Percentiles rank a stretch among this genome's conserved stretches.
Evolutionary conservation across 2,113 vertebrate genomes (phyloP).

Genomic region (Chaetodon auriga): DNA sequence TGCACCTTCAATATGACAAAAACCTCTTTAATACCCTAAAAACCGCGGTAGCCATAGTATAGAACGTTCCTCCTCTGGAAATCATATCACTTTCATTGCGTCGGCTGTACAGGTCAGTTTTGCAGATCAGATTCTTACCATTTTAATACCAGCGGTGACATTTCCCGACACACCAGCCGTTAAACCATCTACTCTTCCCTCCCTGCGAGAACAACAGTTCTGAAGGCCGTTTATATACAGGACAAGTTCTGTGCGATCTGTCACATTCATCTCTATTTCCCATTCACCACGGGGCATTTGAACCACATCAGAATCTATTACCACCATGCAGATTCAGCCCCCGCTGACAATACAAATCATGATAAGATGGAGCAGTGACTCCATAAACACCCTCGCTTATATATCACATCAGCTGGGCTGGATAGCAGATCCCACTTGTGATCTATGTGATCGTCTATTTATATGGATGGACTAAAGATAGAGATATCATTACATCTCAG

Average conservation of each 20-base stretch:
- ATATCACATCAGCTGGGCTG: slow-evolving; percentile 75
- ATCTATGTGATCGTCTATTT: slow-evolving; percentile 59
- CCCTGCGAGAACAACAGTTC: slow-evolving; percentile 54
- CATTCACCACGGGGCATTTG: slow-evolving; percentile 79
- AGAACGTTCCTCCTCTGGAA: slow-evolving; percentile 34
- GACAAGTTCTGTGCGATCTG: slow-evolving; percentile 63
- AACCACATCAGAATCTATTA: slow-evolving; percentile 82
- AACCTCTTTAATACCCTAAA: slow-evolving; percentile 42
- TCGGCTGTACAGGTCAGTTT: slow-evolving; percentile 52
- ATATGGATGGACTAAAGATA: slow-evolving; percentile 68
- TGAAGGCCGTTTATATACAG: slow-evolving; percentile 68
- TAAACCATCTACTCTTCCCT: slow-evolving; percentile 26
- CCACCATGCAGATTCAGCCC: slow-evolving; percentile 77
- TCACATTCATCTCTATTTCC: slow-evolving; percentile 83
- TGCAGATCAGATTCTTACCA: slow-evolving; percentile 40
- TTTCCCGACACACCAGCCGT: slow-evolving; percentile 23
- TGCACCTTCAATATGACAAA: slow-evolving; percentile 44
- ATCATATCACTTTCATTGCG: slow-evolving; percentile 39
- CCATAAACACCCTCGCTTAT: slow-evolving; percentile 80
- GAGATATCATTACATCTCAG: slow-evolving; percentile 72
- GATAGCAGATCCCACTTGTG: slow-evolving; percentile 70
- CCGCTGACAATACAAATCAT: slow-evolving; percentile 82
- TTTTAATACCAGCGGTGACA: slow-evolving; percentile 49
- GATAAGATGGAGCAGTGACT: slow-evolving; percentile 80
- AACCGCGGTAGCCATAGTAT: slow-evolving; percentile 11